These are phyloP conservation scores for Ptychodera flava DNA, from an alignment of 35 echinoderm and acorn worm genomes.

Conservation along the genomic window DNA sequence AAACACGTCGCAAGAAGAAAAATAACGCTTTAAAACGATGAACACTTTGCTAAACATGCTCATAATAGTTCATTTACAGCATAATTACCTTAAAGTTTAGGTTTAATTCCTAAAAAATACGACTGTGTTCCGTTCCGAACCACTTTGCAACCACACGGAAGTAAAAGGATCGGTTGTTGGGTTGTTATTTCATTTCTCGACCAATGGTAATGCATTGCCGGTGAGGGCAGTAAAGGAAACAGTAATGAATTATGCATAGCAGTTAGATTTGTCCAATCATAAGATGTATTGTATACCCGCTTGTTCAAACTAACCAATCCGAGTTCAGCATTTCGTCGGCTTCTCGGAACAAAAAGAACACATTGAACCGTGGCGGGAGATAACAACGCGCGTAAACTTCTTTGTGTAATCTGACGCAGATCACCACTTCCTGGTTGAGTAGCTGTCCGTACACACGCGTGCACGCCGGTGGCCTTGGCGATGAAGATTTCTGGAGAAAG, in stretches of 20 bases:
- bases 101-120: too few species aligned
- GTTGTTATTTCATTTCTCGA: neutral
- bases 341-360: neutral
- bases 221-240: neutral
- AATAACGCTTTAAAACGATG: too few species aligned
- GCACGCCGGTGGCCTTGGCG: too few species aligned
- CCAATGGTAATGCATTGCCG: neutral
- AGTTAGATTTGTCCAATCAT: neutral
- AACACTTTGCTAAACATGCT: too few species aligned
- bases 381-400: neutral
- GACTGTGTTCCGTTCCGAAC: too few species aligned
- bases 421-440: neutral
- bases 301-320: neutral
- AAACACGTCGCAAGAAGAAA: too few species aligned
- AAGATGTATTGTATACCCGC: neutral
- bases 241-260: neutral
- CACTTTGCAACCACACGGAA: too few species aligned
- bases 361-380: neutral
- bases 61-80: too few species aligned
- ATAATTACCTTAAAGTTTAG: too few species aligned
- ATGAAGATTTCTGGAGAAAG: too few species aligned
- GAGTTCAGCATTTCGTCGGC: neutral
- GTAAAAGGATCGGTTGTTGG: neutral
- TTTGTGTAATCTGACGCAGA: neutral
- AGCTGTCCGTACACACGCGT: neutral